A percentile compares a stretch with the other conserved stretches of the same genome.
phyloP scores from a whole-genome alignment of 2,888 invertebrate genomes.

The Odontothrips loti region DNA sequence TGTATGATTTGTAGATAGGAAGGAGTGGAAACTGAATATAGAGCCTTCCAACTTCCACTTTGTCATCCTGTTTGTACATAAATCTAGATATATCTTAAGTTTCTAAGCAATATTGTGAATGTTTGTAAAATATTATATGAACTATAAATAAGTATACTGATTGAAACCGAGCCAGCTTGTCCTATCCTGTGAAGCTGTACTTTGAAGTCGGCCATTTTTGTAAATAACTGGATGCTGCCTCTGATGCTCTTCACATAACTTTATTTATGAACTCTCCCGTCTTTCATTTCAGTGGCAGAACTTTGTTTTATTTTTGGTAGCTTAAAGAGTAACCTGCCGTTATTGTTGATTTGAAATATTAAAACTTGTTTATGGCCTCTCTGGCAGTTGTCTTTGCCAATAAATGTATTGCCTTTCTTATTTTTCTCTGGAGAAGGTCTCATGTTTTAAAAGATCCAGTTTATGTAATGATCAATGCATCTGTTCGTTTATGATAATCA shows the following conservation, averaged over 20 bases:
- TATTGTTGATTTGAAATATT: neutral
- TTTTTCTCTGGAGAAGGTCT: neutral
- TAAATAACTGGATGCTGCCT: constrained; percentile 24
- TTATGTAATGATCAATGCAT: neutral
- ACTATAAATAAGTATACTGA: neutral
- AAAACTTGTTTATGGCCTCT: neutral
- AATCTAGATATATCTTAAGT: neutral
- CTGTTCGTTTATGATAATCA: neutral
- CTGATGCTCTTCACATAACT: neutral
- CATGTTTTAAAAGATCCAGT: neutral
- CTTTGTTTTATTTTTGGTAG: neutral
- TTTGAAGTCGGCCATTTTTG: neutral
- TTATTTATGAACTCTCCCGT: constrained; percentile 6
- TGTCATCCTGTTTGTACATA: constrained; percentile 24
- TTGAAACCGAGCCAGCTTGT: constrained; percentile 17
- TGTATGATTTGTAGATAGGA: constrained; percentile 18
- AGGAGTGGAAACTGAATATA: constrained; percentile 5
- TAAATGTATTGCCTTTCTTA: neutral
- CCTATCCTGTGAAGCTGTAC: neutral
- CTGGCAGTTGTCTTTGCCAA: neutral
- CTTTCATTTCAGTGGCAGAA: neutral
- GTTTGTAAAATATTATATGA: neutral
- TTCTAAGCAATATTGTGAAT: constrained; percentile 7
- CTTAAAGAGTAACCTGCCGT: neutral
- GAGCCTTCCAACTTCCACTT: neutral